phyloP scores from a whole-genome alignment of 1,140 invertebrate genomes.

The Drosophila bocki region DNA sequence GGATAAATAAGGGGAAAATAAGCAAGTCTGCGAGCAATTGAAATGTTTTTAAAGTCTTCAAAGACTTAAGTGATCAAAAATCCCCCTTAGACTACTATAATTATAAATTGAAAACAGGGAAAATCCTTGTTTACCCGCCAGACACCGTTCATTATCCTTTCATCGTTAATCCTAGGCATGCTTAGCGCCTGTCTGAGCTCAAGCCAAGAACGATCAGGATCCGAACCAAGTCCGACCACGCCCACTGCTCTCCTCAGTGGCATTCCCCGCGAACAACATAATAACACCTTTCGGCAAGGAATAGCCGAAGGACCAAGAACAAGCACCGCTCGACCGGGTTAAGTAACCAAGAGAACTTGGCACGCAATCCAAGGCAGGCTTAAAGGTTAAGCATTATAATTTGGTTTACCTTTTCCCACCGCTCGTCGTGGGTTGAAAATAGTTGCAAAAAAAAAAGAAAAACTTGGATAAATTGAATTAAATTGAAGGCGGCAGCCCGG shows the following conservation, averaged over 20 bases:
- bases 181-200: conserved; percentile 17
- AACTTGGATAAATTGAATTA: conserved; percentile 77
- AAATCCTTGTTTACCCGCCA: conserved; percentile 8
- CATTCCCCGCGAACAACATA: conserved; percentile 63
- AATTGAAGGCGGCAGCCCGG: conserved; percentile 47
- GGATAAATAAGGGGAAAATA: background rate
- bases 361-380: conserved; percentile 75
- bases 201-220: conserved; percentile 6
- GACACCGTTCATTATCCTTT: conserved; percentile 37
- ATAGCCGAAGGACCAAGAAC: conserved; percentile 7
- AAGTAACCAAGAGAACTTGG: conserved; percentile 69
- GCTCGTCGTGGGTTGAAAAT: conserved; percentile 44
- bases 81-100: background rate
- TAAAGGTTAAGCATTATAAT: conserved; percentile 83
- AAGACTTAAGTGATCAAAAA: background rate
- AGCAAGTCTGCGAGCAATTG: background rate
- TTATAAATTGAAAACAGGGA: background rate
- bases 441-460: conserved; percentile 51
- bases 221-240: conserved; percentile 20
- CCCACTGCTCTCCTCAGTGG: conserved; percentile 18
- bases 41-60: background rate
- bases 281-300: conserved; percentile 63
- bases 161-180: conserved; percentile 37
- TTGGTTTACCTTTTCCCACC: conserved; percentile 62
- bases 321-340: conserved; percentile 58